Evolutionary conservation across 1,140 invertebrate species (phyloP), one percentile per base, ranked within the genome.

Genomic region (Drosophila busckii): DNA sequence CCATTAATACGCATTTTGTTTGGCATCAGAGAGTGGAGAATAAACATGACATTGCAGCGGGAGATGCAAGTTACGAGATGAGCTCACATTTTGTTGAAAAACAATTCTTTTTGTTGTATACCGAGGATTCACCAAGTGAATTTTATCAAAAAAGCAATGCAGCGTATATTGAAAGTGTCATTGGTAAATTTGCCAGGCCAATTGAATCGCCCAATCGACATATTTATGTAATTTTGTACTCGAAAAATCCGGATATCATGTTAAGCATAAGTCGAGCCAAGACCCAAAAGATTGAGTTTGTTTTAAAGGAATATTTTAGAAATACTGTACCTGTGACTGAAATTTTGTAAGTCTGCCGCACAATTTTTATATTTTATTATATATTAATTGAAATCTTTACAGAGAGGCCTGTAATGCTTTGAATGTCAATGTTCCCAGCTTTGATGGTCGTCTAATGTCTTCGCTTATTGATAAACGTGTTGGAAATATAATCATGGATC

Each of bases 401-500:
- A 85, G 82, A 8, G 60, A 78, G 7, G 56, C 52, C 2, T 64
- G 59, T 32, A 12, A 37, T 6, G 40, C 29, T 4, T 25, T 59
- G 2, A 66, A 82, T 16, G 32, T 85, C 0, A 60, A 23, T 40
- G 19, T 50, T 2, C 70, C 82, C 0, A 40, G 37, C 3, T 73
- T 76, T 31, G 37, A 42, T 12, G 62, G 71, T 6, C 76, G 64
- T 7, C n/a, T 70, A 7, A 38, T 54, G 8, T 63, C 60, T 1
- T 52, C 54, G 0, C 45, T 84, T 0, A 64, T 85, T 9, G 76
- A 85, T 16, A 70, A 73, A 35, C 41, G 60, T 4, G 50, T 83
- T 22, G 83, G 83, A 12, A 67, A 78, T 16, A 32, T 85, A 32
- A 75, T 85, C 7, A 75, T 85, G 68, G 69, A 85, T 34, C 17